Base-by-base conservation (phyloP, 2,888 invertebrate genomes). In the Lithodes maja region DNA sequence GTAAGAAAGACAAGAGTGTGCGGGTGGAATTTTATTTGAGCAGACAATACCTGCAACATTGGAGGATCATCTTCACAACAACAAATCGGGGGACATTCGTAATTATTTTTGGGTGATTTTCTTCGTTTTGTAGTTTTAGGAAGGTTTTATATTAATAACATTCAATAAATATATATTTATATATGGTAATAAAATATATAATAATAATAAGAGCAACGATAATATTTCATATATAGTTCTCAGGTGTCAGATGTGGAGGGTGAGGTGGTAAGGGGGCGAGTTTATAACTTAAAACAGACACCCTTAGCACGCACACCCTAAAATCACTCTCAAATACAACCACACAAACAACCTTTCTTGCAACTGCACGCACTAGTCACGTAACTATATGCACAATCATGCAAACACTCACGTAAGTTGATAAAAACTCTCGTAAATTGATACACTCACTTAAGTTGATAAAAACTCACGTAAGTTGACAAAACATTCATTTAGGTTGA, bases 161-260 rank as follows among this genome's bases (percentile, higher is more conserved):
- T 1, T 2, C 12, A 33, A 33, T 82, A 15, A 33, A 82, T 33
- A 81, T 33, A 82, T 49, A 68, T 82, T 12, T 68, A 17, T 61
- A 9, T n/a, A 82, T 49, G 68, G 68, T 68, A 82, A 82, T 82
- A 82, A 82, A 82, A 68, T 50, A 82, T 68, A 68, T 15, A 49
- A 68, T 68, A 49, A 12, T 80, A 80, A 3, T 33, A 61, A 55
- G 61, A 61, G 7, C 33, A 80, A 55, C 61, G 33, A 33, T 61
- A 9, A 33, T 33, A 33, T 33, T 33, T 71, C 2, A 33, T 9
- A 12, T 15, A 5, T 52, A 15, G 84, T 53, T n/a, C 15, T 78
- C 1, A 68, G 68, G 68, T 77, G 84, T 71, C 71, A 71, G 71
- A 5, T n/a, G 68, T 7, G n/a, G 77, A 54, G 78, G 84, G 15